Conservation (phyloP, 2,888 invertebrate species). For the Harpagoxenus sublaevis region DNA sequence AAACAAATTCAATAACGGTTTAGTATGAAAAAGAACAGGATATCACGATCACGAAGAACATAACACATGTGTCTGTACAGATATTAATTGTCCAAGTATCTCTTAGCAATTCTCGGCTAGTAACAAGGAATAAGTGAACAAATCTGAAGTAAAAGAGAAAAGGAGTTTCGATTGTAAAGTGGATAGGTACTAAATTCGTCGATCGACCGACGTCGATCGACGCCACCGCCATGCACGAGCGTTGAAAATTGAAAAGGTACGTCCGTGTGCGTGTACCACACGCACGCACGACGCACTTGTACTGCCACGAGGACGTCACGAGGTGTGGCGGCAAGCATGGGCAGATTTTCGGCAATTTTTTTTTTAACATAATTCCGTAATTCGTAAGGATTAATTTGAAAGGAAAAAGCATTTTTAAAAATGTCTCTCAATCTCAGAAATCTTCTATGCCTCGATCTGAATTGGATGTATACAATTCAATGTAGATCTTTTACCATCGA, state of each 20-base stretch:
- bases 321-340: slow-evolving; percentile 44
- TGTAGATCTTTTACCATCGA: neutral
- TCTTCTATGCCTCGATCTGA: neutral
- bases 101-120: neutral
- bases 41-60: slow-evolving; percentile 43
- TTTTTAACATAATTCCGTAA: neutral
- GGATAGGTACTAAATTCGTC: neutral
- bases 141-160: neutral
- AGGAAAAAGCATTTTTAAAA: neutral
- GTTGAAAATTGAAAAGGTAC: slow-evolving; percentile 20
- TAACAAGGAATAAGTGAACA: neutral
- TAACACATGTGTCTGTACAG: slow-evolving; percentile 42
- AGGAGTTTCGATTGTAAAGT: neutral
- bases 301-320: slow-evolving; percentile 46
- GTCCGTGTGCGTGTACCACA: slow-evolving; percentile 53
- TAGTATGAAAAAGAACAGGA: slow-evolving; percentile 42
- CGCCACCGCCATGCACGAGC: slow-evolving; percentile 49
- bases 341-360: neutral
- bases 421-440: neutral
- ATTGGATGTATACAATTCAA: neutral
- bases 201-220: neutral
- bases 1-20: slow-evolving; percentile 28
- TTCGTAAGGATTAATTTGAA: neutral
- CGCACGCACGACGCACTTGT: slow-evolving; percentile 59
- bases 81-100: slow-evolving; percentile 31